Conservation (phyloP, 2,113 vertebrate genomes). For the Rhipidura dahli region DNA sequence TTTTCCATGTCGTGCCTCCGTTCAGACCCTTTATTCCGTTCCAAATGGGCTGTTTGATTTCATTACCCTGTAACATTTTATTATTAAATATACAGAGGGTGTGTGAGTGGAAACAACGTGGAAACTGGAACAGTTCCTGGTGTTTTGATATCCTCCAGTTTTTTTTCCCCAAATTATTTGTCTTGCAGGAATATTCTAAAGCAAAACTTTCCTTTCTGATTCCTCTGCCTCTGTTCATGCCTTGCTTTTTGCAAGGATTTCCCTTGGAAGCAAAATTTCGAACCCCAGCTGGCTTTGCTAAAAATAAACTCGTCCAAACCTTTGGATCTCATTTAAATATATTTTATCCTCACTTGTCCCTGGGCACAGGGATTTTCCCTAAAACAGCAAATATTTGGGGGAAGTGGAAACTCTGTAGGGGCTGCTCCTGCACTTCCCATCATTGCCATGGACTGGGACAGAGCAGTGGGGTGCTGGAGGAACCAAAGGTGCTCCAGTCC, state of each 20-base stretch:
- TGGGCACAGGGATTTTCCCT: not conserved
- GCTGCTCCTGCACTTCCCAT: not conserved
- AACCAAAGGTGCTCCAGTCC: rapidly evolving
- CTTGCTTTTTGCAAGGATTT: not conserved
- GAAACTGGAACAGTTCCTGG: not conserved
- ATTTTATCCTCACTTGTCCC: not conserved
- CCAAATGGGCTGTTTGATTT: not conserved
- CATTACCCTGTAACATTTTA: not conserved
- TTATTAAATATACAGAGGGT: not conserved
- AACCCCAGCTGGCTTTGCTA: not conserved
- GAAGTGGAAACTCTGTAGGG: not conserved
- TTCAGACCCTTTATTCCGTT: not conserved
- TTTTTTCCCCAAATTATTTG: not conserved
- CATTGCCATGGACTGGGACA: rapidly evolving
- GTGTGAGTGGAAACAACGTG: not conserved
- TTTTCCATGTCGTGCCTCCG: not conserved
- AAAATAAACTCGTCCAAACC: not conserved
- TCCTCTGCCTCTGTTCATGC: not conserved
- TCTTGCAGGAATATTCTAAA: not conserved
- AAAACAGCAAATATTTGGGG: not conserved
- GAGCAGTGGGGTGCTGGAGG: not conserved
- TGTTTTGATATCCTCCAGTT: not conserved
- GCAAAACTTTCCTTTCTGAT: not conserved
- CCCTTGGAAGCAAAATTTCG: not conserved
- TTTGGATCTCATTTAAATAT: not conserved